Conservation (phyloP, 2,113 vertebrate species). For the Girardinichthys multiradiatus region DNA sequence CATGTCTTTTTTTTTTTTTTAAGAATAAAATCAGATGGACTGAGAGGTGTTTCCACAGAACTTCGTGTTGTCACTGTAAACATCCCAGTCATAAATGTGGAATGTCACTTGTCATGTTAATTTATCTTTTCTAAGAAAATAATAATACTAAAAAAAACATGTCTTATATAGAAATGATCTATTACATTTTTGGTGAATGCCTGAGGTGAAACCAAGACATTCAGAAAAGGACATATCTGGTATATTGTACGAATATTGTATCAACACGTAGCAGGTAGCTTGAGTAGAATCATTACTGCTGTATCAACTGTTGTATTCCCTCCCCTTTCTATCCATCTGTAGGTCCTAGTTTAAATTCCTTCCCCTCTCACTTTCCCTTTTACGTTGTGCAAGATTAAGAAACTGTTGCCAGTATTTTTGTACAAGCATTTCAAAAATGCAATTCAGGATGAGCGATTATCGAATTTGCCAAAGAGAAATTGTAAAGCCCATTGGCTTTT, state of each 20-base stretch:
- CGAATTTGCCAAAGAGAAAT: conserved; percentile 75
- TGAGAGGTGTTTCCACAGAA: conserved; percentile 11
- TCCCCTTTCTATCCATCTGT: conserved; percentile 47
- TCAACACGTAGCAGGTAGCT: conserved; percentile 69
- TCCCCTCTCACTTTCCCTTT: conserved; percentile 63
- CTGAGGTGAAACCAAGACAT: conserved; percentile 35
- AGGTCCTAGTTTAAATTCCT: conserved; percentile 68
- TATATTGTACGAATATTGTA: conserved; percentile 71
- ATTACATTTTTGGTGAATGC: conserved; percentile 53
- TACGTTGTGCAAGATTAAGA: conserved; percentile 56
- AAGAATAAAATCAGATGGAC: conserved; percentile 23
- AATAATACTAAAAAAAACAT: background rate
- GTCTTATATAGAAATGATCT: conserved; percentile 48
- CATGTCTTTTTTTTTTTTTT: background rate
- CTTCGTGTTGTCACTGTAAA: conserved; percentile 22
- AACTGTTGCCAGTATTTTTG: conserved; percentile 69
- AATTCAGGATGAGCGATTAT: conserved; percentile 49
- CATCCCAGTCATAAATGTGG: conserved; percentile 48
- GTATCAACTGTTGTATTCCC: conserved; percentile 50
- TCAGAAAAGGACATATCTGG: conserved; percentile 46
- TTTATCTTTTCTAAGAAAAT: conserved; percentile 44
- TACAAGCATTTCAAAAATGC: conserved; percentile 51
- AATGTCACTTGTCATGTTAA: conserved; percentile 42
- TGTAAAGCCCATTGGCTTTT: conserved; percentile 54
- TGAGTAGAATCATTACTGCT: conserved; percentile 74